Conservation (phyloP, 2,113 vertebrate species). For the Glaucidium brasilianum region DNA sequence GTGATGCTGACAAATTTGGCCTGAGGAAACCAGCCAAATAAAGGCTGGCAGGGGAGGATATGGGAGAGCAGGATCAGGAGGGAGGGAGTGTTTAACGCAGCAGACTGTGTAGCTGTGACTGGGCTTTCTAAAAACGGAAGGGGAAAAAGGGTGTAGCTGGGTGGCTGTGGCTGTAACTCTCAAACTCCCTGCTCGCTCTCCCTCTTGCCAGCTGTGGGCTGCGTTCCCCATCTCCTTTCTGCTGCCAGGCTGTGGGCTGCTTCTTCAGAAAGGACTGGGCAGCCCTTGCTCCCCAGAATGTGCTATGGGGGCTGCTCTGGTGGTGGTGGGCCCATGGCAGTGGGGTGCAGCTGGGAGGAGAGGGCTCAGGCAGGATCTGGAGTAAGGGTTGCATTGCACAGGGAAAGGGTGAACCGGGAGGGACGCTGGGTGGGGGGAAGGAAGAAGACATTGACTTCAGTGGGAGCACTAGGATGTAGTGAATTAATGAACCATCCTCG, state of each 20-base stretch:
- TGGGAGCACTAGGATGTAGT: background rate
- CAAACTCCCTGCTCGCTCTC: background rate
- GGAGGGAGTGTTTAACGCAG: background rate
- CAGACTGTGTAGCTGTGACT: background rate
- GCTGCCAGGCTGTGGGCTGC: background rate
- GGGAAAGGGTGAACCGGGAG: background rate
- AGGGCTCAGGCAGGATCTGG: background rate
- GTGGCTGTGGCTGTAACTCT: background rate
- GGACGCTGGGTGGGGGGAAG: background rate
- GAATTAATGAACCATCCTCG: background rate
- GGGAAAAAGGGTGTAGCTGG: background rate
- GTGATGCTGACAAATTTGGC: background rate
- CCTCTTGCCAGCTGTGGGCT: background rate
- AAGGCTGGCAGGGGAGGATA: background rate
- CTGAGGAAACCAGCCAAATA: background rate
- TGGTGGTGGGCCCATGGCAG: background rate
- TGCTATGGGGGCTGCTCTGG: accelerated
- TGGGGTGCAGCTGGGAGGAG: background rate
- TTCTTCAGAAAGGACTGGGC: background rate
- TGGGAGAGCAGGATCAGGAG: background rate
- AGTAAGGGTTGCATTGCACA: background rate
- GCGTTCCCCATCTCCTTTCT: accelerated
- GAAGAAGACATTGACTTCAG: background rate
- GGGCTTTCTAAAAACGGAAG: background rate
- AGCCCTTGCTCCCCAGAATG: background rate